Percentiles rank a stretch among this genome's conserved stretches.
Conservation (phyloP, 2,113 vertebrate genomes). For the Chrysochloris asiatica region DNA sequence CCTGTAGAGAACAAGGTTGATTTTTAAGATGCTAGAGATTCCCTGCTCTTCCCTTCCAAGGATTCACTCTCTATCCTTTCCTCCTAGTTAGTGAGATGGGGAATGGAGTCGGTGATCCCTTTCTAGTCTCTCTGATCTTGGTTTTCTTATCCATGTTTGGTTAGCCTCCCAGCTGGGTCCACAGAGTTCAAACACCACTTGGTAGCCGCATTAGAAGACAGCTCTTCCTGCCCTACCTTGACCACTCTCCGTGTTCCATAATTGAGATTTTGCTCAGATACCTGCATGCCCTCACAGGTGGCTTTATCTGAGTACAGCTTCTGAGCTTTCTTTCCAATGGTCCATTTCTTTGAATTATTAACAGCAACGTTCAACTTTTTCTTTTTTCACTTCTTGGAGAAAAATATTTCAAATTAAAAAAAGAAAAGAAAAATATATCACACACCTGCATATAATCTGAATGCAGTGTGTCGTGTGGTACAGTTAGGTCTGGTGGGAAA, state of each 20-base stretch:
- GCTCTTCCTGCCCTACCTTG: neutral
- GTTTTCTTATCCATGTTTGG: neutral
- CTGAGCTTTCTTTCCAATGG: neutral
- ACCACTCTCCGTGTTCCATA: slow-evolving; percentile 29
- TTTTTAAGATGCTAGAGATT: neutral
- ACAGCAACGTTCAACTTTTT: neutral
- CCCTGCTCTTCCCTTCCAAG: neutral
- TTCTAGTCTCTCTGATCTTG: neutral
- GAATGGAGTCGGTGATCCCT: neutral
- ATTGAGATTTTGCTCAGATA: slow-evolving; percentile 3
- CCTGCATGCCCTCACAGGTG: neutral
- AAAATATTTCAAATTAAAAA: slow-evolving; percentile 21
- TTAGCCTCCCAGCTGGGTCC: neutral
- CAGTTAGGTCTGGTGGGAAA: neutral
- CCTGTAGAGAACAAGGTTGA: neutral
- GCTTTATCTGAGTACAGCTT: slow-evolving; percentile 18
- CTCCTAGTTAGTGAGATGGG: neutral
- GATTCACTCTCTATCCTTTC: too few species aligned
- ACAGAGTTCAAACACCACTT: neutral
- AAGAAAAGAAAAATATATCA: neutral
- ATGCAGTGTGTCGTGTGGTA: neutral
- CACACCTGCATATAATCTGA: neutral
- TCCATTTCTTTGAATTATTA: neutral
- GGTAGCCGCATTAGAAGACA: neutral
- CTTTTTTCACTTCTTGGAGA: slow-evolving; percentile 27